A percentile compares a stretch with the other conserved stretches of the same genome.
phyloP scores from a whole-genome alignment of 2,113 vertebrate genomes.

The Coryphaenoides rupestris region DNA sequence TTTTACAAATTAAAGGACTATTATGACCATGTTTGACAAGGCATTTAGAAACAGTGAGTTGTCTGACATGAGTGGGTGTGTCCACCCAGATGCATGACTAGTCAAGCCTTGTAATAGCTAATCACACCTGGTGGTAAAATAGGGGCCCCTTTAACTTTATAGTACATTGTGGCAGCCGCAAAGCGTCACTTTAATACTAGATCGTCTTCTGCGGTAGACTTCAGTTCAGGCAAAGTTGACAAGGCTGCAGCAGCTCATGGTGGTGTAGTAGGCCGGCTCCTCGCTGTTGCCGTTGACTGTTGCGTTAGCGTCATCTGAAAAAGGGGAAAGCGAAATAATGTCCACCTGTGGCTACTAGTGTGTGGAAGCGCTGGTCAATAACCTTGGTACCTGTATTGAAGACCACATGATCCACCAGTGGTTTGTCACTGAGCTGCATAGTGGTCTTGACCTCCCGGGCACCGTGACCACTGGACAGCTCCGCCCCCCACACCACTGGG shows the following conservation, averaged over 20 bases:
- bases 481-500: slow-evolving; percentile 82
- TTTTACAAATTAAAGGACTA: no score
- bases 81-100: no score
- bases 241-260: slow-evolving; percentile 61
- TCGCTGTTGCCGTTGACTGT: slow-evolving; percentile 58
- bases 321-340: neutral
- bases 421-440: slow-evolving; percentile 78
- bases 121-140: no score
- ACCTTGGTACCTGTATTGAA: slow-evolving; percentile 72
- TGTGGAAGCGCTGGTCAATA: neutral
- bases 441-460: slow-evolving; percentile 81
- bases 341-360: no score
- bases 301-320: slow-evolving; percentile 74
- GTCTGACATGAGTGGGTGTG: no score
- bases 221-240: slow-evolving; percentile 61
- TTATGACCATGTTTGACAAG: no score
- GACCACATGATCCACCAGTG: slow-evolving; percentile 75
- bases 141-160: no score
- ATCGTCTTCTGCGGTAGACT: no score
- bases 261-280: slow-evolving; percentile 70
- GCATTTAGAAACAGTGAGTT: no score
- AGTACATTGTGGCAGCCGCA: no score
- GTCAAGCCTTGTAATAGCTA: no score
- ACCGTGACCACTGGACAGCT: slow-evolving; percentile 81
- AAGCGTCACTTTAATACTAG: no score